Evolutionary conservation across 1,140 invertebrate species (phyloP).

Genomic region (Phymorhynchus buccinoides): DNA sequence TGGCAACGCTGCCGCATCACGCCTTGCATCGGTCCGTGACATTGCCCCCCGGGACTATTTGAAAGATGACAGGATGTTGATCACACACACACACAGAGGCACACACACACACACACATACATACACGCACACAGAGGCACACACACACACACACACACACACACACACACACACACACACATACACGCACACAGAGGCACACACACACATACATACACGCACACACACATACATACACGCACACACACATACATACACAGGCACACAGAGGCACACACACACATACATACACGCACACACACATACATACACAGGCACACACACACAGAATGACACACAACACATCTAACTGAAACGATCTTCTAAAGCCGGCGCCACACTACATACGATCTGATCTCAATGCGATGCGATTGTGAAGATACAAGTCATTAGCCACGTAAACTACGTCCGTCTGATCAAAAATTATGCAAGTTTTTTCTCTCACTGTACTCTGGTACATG

Average conservation of each 20-base stretch:
- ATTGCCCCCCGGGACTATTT: slow-evolving; percentile 24
- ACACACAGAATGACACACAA: too few species aligned
- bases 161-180: not conserved
- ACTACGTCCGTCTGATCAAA: too few species aligned
- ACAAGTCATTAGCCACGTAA: too few species aligned
- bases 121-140: not conserved
- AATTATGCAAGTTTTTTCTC: too few species aligned
- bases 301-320: too few species aligned
- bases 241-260: slow-evolving; percentile 7
- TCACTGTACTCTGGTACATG: too few species aligned
- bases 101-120: not conserved
- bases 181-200: not conserved
- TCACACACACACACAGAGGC: not conserved
- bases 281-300: too few species aligned
- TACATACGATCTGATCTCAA: too few species aligned
- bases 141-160: not conserved
- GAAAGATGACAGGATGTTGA: not conserved
- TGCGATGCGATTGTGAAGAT: too few species aligned
- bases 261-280: not conserved
- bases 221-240: slow-evolving; percentile 6
- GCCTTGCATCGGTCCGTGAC: slow-evolving; percentile 37
- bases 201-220: not conserved
- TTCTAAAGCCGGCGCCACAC: too few species aligned
- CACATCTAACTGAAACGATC: too few species aligned
- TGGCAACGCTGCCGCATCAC: slow-evolving; percentile 36